Evolutionary conservation across 2,797 vertebrate genomes (phyloP).

Genomic region (Ceryle rudis): DNA sequence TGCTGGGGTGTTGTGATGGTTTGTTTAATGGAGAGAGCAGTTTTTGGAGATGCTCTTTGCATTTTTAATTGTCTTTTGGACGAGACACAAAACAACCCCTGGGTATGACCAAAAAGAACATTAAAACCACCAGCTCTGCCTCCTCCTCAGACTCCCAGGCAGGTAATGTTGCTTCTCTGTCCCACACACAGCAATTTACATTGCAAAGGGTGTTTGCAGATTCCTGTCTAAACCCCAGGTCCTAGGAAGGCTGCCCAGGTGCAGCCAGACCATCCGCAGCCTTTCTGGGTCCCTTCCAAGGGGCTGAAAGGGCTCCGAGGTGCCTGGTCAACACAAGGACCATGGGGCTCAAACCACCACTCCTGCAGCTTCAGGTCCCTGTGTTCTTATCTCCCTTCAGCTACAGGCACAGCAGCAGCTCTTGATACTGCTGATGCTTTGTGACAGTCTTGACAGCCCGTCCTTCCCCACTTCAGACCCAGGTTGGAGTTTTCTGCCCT

Average conservation of each 20-base stretch:
- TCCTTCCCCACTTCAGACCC: neutral
- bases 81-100: neutral
- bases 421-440: neutral
- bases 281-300: neutral
- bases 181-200: neutral
- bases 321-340: accelerated
- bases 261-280: neutral
- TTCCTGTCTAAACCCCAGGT: neutral
- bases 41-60: neutral
- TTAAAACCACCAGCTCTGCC: neutral
- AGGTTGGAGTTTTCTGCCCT: neutral
- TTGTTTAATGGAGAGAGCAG: neutral
- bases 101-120: neutral
- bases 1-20: neutral
- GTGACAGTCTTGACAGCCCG: neutral
- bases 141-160: neutral
- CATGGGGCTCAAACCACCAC: neutral
- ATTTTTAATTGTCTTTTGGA: neutral
- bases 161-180: neutral
- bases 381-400: neutral
- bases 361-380: neutral
- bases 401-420: neutral
- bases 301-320: neutral
- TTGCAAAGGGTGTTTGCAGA: neutral
- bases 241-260: neutral